A percentile compares a stretch with the other conserved stretches of the same genome.
Conservation (phyloP, 2,888 invertebrate species). For the Parnassius orleans region DNA sequence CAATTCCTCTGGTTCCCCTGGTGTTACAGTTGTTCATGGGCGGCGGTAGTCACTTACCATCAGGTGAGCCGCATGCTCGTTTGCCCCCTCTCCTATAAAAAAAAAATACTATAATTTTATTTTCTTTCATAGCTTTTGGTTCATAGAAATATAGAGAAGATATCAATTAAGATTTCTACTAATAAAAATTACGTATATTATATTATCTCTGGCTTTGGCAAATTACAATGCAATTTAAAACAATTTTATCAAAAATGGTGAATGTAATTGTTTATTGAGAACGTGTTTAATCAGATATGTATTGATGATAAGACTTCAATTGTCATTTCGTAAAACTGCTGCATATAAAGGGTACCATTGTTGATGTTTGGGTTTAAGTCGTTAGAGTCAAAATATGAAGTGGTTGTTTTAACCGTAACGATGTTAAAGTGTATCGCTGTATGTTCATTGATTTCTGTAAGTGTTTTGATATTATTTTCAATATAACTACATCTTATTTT, state of each 20-base stretch:
- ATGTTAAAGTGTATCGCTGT: constrained; percentile 3
- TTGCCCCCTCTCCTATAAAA: no score
- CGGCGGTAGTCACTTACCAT: no score
- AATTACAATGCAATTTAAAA: background rate
- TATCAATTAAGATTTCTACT: no score
- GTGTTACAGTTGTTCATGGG: no score
- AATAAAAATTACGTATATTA: no score
- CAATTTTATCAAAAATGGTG: constrained; percentile 2
- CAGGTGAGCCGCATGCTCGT: no score
- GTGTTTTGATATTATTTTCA: constrained; percentile 3
- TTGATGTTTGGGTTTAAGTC: constrained; percentile 5
- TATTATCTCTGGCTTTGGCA: no score
- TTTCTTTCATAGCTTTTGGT: no score
- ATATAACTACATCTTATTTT: background rate
- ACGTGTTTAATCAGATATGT: constrained; percentile 22
- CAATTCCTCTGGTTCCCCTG: no score
- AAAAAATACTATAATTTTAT: no score
- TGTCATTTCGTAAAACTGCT: constrained; percentile 16
- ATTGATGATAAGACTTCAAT: constrained; percentile 18
- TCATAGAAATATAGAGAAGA: no score
- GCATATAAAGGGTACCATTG: constrained; percentile 13
- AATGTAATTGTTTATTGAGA: constrained; percentile 18
- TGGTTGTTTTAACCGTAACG: background rate
- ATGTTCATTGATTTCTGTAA: constrained; percentile 13
- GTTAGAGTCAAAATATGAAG: background rate